phyloP scores from a whole-genome alignment of 2,888 invertebrate species.

The Drosophila maculinotata region DNA sequence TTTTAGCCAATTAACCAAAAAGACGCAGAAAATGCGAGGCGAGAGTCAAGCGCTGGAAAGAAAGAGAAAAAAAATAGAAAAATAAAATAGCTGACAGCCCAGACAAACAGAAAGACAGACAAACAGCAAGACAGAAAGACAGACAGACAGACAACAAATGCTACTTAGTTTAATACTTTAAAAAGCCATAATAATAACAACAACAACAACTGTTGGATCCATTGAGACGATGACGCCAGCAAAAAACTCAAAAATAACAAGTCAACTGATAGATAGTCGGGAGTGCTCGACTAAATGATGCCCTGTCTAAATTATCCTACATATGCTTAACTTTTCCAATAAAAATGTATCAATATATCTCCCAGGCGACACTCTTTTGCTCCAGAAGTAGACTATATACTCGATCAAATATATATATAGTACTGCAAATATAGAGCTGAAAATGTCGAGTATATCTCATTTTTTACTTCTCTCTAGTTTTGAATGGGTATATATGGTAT shows the following conservation, averaged over 20 bases:
- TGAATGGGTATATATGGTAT: not conserved
- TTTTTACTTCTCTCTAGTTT: not conserved
- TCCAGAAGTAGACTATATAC: no score
- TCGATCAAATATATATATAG: no score
- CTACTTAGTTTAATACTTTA: conserved; percentile 78
- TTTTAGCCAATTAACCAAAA: conserved; percentile 82
- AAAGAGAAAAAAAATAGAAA: conserved; percentile 11
- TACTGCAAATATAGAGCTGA: no score
- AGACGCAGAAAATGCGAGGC: conserved; percentile 76
- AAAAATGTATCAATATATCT: no score
- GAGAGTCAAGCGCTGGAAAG: conserved; percentile 40
- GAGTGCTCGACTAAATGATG: not conserved
- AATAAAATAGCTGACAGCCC: conserved; percentile 36
- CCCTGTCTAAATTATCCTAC: not conserved
- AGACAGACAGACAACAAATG: conserved; percentile 41
- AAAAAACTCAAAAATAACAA: conserved; percentile 40
- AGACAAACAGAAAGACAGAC: conserved; percentile 21
- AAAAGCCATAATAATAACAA: conserved; percentile 73
- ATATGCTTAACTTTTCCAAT: no score
- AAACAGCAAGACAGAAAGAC: conserved; percentile 31
- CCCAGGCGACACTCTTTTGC: no score
- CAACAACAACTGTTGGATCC: conserved; percentile 36
- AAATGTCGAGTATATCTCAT: no score
- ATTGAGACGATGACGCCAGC: conserved; percentile 57
- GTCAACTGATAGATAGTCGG: conserved; percentile 1